Base-by-base conservation (phyloP, 2,113 vertebrate genomes). In the Calonectris borealis region DNA sequence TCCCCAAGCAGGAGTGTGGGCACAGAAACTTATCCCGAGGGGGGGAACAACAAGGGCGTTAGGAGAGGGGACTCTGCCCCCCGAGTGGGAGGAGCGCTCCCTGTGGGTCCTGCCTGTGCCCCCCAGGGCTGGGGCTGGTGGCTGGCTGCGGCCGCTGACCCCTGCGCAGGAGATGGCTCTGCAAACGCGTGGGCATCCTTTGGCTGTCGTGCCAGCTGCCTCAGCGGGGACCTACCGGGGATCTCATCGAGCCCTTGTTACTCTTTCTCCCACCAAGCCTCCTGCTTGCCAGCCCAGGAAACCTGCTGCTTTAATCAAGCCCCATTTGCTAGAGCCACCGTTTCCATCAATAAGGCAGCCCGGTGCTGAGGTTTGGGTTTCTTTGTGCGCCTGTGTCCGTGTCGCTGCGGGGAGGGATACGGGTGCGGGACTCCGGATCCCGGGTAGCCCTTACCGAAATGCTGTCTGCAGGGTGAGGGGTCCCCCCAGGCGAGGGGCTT, bases 331-430 rank as follows among this genome's bases (percentile, higher is more conserved):
- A 2, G 13, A 12, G 40, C 46, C 32, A 13, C 38, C 0, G 1
- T 12, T 11, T 3, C 40, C 19, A 2, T 6, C 15, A 29, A 24
- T 2, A 13, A 16, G 34, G 17, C 29, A 26, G 40, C 21, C 34
- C 11, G 7, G 27, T 19, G 7, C 48, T 20, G 21, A 10, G 31
- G 32, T 36, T 3, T 54, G 66, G 24, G 21, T 11, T 27, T 9
- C 62, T 26, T 4, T 16, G 22, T 19, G 61, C 0, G 3, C 9
- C 31, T 25, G 36, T 11, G 34, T 9, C 34, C 0, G 3, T 26
- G 60, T 26, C 11, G 1, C 66, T 61, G 16, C 1, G 2, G 21
- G 46, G 21, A 54, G 22, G 52, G 44, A 5, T 13, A 2, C 0
- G 5, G 29, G 8, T 34, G 5, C 1, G 5, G 13, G 64, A 40